Evolutionary conservation across 2,113 vertebrate species (phyloP).

Genomic region (Eudorcas thomsonii): DNA sequence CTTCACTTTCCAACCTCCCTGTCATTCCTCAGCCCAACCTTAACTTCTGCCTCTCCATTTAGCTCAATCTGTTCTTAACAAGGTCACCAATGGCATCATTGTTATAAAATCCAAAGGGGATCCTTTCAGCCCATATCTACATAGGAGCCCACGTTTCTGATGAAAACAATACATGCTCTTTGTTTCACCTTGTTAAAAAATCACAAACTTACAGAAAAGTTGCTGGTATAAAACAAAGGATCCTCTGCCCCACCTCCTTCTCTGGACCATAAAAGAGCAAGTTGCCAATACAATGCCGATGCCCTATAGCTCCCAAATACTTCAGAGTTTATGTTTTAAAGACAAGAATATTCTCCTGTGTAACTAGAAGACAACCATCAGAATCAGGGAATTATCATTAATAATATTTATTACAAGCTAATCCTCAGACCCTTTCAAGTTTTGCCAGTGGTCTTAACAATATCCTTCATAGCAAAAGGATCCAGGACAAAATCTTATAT

Average conservation of each 20-base stretch:
- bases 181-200: background rate
- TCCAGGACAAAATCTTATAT: background rate
- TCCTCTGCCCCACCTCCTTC: background rate
- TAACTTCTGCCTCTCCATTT: background rate
- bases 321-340: background rate
- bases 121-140: background rate
- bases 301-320: background rate
- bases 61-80: background rate
- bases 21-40: background rate
- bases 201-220: background rate
- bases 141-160: background rate
- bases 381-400: background rate
- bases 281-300: background rate
- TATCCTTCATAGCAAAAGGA: background rate
- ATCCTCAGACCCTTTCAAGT: background rate
- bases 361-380: background rate
- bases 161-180: background rate
- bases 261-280: background rate
- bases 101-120: background rate
- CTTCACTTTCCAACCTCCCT: background rate
- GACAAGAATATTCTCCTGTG: background rate
- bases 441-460: background rate
- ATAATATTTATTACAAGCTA: background rate
- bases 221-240: background rate
- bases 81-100: background rate